Conservation (phyloP, 2,797 vertebrate species). For the Caiman crocodilus region DNA sequence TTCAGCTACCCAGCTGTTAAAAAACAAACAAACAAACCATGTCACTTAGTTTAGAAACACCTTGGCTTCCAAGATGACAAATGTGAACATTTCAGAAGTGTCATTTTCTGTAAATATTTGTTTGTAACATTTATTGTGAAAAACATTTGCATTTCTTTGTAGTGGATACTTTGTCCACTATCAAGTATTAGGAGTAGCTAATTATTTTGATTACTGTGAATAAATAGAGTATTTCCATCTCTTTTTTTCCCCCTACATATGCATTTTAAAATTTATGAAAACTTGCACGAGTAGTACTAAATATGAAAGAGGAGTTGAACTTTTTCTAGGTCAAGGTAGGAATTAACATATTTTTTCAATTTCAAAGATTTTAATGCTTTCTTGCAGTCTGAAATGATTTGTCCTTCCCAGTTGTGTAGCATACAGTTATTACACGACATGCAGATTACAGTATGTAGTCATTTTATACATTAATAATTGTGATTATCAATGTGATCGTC, state of each 20-base stretch:
- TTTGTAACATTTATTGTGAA: background rate
- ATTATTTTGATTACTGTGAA: background rate
- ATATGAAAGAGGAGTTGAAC: fast-evolving
- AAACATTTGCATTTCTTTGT: background rate
- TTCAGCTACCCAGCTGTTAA: background rate
- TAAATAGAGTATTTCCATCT: fast-evolving
- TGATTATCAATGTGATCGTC: background rate
- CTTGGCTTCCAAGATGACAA: background rate
- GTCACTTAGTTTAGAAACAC: too few relatives aligned
- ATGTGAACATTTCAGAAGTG: background rate
- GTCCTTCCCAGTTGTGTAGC: background rate
- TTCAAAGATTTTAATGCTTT: background rate
- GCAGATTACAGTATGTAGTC: fast-evolving
- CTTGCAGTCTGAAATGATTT: background rate
- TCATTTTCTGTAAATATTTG: background rate
- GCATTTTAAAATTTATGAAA: background rate
- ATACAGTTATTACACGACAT: background rate
- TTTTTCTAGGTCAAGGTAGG: background rate
- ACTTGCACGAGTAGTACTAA: fast-evolving
- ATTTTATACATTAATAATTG: background rate
- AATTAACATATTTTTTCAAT: background rate
- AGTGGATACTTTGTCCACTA: background rate
- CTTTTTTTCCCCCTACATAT: background rate
- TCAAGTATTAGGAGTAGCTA: background rate
- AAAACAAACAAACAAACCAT: too few relatives aligned